Base-by-base conservation (phyloP, 1,140 invertebrate genomes). In the Cyphomyrmex costatus region DNA sequence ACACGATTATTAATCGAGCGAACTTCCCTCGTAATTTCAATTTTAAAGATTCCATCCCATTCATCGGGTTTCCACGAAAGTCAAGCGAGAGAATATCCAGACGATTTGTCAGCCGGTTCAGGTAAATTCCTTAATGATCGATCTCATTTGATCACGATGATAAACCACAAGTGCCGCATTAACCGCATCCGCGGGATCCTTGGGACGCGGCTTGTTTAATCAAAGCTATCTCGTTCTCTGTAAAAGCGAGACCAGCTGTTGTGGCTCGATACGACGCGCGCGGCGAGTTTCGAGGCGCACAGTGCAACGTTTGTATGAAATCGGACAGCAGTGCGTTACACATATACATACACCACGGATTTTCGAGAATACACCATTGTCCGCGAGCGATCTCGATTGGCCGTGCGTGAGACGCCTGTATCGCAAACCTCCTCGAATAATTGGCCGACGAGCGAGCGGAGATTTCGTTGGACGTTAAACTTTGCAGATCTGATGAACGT, bases 171-270 rank as follows among this genome's bases (percentile, higher is more conserved):
- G 51, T 74, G 53, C 51, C 60, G 36, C 58, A 49, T 70, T 68
- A 89, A 78, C 68, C 58, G 71, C 65, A 49, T 66, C 42, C 56
- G 49, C 30, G 70, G 76, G 30, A 86, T 86, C 76, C 88, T 89
- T 78, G 87, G 70, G 70, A 30, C 83, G 30, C 71, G 88, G 85
- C 80, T 89, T 79, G 74, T 89, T 89, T 79, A 77, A 89, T 90
- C 85, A 86, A 89, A 90, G 86, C 78, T 71, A 82, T 84, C 70
- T 85, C 36, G 70, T 85, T 89, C 61, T 27, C 74, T 74, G 85
- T 90, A 87, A 89, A 90, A 89, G 60, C 73, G 56, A 58, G 89
- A 71, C 89, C 89, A 89, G 89, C 89, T 90, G 89, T 89, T 89
- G 88, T 86, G 42, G n/a, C 33, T 71, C 51, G 53, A 73, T 46